phyloP scores from a whole-genome alignment of 2,113 vertebrate genomes.

The Festucalex cinctus region DNA sequence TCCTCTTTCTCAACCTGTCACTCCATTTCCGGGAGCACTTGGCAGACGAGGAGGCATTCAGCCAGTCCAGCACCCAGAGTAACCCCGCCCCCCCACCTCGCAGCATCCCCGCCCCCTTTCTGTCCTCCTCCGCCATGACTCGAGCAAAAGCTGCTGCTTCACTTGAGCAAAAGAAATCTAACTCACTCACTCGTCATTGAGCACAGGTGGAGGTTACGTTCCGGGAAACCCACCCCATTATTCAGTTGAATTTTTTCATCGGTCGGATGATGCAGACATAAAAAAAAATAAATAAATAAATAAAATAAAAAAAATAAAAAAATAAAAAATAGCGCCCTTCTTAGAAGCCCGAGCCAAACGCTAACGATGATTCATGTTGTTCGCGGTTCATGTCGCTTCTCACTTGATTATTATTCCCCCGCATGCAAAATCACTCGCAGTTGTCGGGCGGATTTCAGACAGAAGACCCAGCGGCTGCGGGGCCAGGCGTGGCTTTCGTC shows the following conservation, averaged over 20 bases:
- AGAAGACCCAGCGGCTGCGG: not conserved
- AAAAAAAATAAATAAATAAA: too few species aligned
- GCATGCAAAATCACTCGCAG: conserved; percentile 9
- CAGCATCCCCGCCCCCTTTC: conserved; percentile 15
- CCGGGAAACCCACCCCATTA: not conserved
- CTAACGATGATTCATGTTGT: conserved; percentile 26
- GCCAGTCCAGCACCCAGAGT: conserved; percentile 42
- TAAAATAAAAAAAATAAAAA: not conserved
- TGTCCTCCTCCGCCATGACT: conserved; percentile 50
- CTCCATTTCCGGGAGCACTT: conserved; percentile 66
- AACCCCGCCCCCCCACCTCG: conserved; percentile 29
- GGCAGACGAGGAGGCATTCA: conserved; percentile 61
- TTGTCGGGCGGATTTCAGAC: not conserved
- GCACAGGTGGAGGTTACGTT: not conserved
- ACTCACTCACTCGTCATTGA: conserved; percentile 5
- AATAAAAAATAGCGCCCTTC: not conserved
- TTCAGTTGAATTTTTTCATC: not conserved
- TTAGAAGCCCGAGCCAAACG: conserved; percentile 8
- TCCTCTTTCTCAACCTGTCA: conserved; percentile 67
- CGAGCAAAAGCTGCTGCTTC: conserved; percentile 44
- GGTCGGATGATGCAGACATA: conserved; percentile 13
- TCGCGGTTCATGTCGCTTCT: conserved; percentile 16
- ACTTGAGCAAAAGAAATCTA: conserved; percentile 26
- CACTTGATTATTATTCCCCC: conserved; percentile 11
- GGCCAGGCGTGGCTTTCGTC: not conserved